Evolutionary conservation across 1,140 invertebrate genomes (phyloP), one percentile per base, ranked within the genome.

Genomic region (Leptopilina boulardi): DNA sequence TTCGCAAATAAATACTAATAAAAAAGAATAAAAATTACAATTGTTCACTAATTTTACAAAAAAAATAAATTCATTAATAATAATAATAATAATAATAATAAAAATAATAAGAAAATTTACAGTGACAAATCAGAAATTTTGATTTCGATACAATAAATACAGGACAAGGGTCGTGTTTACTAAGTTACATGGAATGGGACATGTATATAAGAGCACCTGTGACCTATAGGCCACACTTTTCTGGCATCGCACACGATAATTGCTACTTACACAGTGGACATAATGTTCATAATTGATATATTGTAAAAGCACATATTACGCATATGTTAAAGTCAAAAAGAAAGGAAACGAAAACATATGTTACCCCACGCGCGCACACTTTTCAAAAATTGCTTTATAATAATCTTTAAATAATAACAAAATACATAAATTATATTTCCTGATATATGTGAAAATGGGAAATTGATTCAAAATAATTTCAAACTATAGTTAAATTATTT

Each of bases 281-380:
- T 77, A 80, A 80, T 73, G 81, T 77, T 75, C 71, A 72, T 82
- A 80, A 74, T 79, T 74, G 66, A 51, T 71, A 56, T 82, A 71
- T 3, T 30, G 15, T 77, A 77, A 51, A 77, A 74, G 71, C 74
- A 74, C 71, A 73, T n/a, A 76, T 75, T 80, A 56, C 71, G 73
- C 78, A 82, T 80, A 80, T 82, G 81, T 77, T 71, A 42, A 54
- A 78, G 74, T 80, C 73, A 74, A 75, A 19, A 38, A n/a, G n/a
- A n/a, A n/a, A n/a, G n/a, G n/a, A n/a, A n/a, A n/a, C n/a, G n/a
- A 38, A 74, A 41, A 51, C 19, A 77, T 41, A 73, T 59, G 54
- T 18, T 23, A 76, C 34, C 23, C 66, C 72, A 51, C 56, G 9
- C 0, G 6, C 34, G 47, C 71, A 51, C 56, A 15, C 0, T 5